A percentile compares a stretch with the other conserved stretches of the same genome.
Conservation (phyloP, 30 jellyfish, hydroid and myxozoan species). For the Pseudorhiza aurosa region DNA sequence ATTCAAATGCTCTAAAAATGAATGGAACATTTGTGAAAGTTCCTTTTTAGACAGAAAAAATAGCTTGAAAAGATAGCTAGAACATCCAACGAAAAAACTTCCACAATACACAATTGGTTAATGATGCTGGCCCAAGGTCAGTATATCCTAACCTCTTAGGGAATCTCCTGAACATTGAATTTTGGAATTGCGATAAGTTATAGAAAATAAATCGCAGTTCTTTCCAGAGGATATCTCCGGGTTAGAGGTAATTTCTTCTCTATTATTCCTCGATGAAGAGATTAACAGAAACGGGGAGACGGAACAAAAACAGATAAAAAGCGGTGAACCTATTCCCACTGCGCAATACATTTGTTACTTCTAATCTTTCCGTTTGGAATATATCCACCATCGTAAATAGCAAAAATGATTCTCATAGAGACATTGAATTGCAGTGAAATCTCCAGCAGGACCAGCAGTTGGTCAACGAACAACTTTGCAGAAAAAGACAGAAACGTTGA, state of each 20-base stretch:
- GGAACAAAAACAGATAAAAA: background rate
- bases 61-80: no score
- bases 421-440: no score
- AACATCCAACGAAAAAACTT: no score
- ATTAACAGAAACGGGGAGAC: constrained; percentile 1
- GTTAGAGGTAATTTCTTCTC: background rate
- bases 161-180: background rate
- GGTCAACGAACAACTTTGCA: no score
- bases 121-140: no score
- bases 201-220: background rate
- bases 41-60: no score
- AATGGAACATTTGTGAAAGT: no score
- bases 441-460: no score
- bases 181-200: background rate
- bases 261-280: background rate
- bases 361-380: constrained; percentile 37
- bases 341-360: background rate
- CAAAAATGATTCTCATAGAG: no score
- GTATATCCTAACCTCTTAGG: background rate
- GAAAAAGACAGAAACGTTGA: no score
- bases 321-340: constrained; percentile 13
- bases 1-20: no score
- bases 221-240: background rate
- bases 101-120: no score
- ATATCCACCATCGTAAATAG: background rate